These are phyloP conservation scores for Pristiophorus japonicus DNA, from an alignment of 2,113 vertebrate genomes.

Conservation along the genomic window DNA sequence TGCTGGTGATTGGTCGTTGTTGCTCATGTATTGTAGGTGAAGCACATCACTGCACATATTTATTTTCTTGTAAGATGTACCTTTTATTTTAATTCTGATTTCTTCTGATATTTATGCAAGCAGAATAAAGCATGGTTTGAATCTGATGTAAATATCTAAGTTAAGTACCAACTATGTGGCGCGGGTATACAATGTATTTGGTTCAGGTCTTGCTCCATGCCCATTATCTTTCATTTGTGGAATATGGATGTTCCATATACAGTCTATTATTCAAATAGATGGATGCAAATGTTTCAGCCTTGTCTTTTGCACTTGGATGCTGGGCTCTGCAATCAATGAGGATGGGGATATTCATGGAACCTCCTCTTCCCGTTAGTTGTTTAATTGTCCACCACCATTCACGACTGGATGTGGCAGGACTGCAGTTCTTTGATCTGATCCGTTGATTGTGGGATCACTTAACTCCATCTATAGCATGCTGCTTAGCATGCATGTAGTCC, in stretches of 20 bases:
- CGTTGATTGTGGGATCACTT: no score
- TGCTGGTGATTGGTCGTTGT: neutral
- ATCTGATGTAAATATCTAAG: no score
- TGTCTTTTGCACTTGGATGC: no score
- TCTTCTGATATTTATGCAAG: neutral
- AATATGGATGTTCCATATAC: neutral
- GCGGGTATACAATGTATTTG: neutral
- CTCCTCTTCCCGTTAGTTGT: no score
- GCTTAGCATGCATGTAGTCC: no score
- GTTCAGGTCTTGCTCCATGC: neutral
- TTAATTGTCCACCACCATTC: no score
- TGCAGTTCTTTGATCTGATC: no score
- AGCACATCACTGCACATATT: neutral
- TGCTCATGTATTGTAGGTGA: neutral
- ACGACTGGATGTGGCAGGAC: no score
- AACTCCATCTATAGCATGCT: no score
- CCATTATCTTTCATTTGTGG: neutral
- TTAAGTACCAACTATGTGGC: neutral
- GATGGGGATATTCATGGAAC: no score
- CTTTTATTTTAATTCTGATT: neutral
- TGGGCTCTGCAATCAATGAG: no score
- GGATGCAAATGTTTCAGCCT: no score
- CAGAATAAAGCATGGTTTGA: neutral
- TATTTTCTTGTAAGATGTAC: neutral
- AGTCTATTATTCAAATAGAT: neutral